Evolutionary conservation across 2,797 vertebrate species (phyloP), one percentile per base, ranked within the genome.

Genomic region (Acanthurus tractus): DNA sequence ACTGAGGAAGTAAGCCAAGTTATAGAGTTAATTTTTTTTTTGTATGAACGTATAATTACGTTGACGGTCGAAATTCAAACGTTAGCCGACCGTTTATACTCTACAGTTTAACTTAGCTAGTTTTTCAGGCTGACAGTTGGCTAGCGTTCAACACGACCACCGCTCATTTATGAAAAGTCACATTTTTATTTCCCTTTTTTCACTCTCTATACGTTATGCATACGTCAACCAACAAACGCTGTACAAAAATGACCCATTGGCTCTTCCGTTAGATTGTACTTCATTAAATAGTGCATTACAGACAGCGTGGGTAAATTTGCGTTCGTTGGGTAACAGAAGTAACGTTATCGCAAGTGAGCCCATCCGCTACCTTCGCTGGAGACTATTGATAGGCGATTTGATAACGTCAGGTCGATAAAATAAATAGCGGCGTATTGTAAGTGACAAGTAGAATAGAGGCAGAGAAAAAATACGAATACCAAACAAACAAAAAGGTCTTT

Each of bases 351-450:
- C 70, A 62, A 23, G 54, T 63, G 82, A 59, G 64, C 78, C 59
- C 76, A 70, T 77, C 88, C 76, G 79, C 78, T 70, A 61, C 81
- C 71, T 58, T 52, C 38, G 74, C 72, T 25, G 76, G 70, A 56
- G 63, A 64, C 57, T 86, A 86, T 85, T 15, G 88, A 92, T 89
- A 54, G 76, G 40, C 57, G 22, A 40, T 64, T 65, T 69, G 86
- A 90, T 81, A 82, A 86, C 55, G 84, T 87, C 71, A 82, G 87
- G 81, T 22, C 13, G 52, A 59, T 38, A 67, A n/a, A 38, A 23
- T 29, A 40, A 18, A 56, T n/a, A 36, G 0, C 42, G 18, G n/a
- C n/a, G 50, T 57, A 49, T 25, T 58, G 36, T 56, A 17, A 42
- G 20, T 17, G 56, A 59, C 18, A n/a, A 62, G 10, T 15, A 14